phyloP scores from a whole-genome alignment of 2,797 vertebrate genomes.

The Chaunax sp. region DNA sequence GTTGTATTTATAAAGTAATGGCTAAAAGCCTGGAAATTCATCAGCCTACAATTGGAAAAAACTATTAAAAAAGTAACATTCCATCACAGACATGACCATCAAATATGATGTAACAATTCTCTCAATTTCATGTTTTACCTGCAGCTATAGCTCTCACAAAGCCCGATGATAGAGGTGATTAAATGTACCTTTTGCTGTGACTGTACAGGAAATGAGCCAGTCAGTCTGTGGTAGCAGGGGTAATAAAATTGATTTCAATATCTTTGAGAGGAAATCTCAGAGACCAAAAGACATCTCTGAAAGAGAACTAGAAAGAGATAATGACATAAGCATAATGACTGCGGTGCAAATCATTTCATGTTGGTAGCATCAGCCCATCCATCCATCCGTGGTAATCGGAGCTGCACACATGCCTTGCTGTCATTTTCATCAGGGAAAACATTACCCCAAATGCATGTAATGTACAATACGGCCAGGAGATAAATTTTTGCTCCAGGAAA shows the following conservation, averaged over 20 bases:
- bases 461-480: slow-evolving; percentile 58
- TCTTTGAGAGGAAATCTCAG: slow-evolving; percentile 54
- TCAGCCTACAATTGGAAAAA: slow-evolving; percentile 5
- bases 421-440: slow-evolving; percentile 43
- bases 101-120: slow-evolving; percentile 4
- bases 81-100: slow-evolving; percentile 3
- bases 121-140: slow-evolving; percentile 33
- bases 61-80: background rate
- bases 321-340: slow-evolving; percentile 52
- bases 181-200: slow-evolving; percentile 49
- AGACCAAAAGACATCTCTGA: slow-evolving; percentile 49
- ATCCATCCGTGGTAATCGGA: slow-evolving; percentile 51
- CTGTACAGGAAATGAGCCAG: slow-evolving; percentile 61
- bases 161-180: slow-evolving; percentile 43
- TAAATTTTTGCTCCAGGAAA: slow-evolving; percentile 59
- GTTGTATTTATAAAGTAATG: background rate
- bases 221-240: slow-evolving; percentile 45
- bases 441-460: slow-evolving; percentile 64
- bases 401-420: slow-evolving; percentile 27
- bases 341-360: slow-evolving; percentile 44
- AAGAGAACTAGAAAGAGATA: slow-evolving; percentile 45
- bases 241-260: slow-evolving; percentile 63
- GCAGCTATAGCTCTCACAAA: slow-evolving; percentile 31
- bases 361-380: slow-evolving; percentile 42
- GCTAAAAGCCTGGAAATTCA: background rate